Evolutionary conservation across 2,113 vertebrate species (phyloP).

Genomic region (Lampris megalopsis): DNA sequence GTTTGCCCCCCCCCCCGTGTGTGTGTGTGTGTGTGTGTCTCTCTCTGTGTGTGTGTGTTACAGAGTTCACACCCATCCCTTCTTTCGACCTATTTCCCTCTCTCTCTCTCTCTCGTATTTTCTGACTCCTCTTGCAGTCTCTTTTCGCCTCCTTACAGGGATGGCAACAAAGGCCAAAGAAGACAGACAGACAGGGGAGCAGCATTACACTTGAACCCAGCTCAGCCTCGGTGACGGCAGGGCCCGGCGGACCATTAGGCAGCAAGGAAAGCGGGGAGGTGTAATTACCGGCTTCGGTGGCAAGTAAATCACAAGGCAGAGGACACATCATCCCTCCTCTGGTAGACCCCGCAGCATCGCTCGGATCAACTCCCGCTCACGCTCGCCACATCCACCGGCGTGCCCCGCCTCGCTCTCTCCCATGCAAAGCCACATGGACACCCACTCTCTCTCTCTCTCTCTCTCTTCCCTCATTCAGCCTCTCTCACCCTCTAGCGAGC

Average conservation of each 20-base stretch:
- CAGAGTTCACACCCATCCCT: background rate
- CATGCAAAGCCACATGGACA: slow-evolving; percentile 22
- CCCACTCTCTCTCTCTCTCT: slow-evolving; percentile 29
- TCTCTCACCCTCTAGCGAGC: slow-evolving; percentile 12
- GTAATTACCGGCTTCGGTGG: slow-evolving; percentile 13
- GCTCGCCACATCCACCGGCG: slow-evolving; percentile 3
- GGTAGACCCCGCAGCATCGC: slow-evolving; percentile 23
- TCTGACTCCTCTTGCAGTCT: background rate
- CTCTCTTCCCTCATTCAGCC: slow-evolving; percentile 38
- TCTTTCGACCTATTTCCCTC: background rate
- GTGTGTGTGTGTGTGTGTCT: slow-evolving; percentile 23
- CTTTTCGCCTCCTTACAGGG: background rate
- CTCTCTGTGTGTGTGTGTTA: background rate
- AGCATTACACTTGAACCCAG: background rate
- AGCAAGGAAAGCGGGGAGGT: background rate
- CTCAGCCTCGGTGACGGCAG: background rate
- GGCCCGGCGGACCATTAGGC: background rate
- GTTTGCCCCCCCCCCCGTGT: slow-evolving; percentile 32
- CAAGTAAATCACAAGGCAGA: slow-evolving; percentile 30
- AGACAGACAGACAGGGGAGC: slow-evolving; percentile 6
- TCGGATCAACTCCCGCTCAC: slow-evolving; percentile 28
- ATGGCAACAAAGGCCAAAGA: background rate
- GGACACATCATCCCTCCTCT: background rate
- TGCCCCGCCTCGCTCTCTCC: slow-evolving; percentile 17
- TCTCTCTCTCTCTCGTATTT: background rate